A percentile compares a stretch with the other conserved stretches of the same genome.
Conservation (phyloP, 2,888 invertebrate genomes). For the Drosophila macrothrix region DNA sequence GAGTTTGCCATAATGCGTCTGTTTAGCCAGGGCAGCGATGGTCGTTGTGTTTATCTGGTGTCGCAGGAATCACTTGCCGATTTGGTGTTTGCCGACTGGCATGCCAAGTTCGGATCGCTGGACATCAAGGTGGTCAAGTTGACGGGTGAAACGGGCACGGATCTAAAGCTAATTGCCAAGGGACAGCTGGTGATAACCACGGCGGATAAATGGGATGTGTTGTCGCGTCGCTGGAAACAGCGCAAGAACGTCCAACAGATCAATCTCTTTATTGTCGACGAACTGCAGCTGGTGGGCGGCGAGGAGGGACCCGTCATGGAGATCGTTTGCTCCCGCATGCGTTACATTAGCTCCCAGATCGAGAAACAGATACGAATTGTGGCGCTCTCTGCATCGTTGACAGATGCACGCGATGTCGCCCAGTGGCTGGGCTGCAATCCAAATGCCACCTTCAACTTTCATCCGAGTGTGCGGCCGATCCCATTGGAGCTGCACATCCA, state of each 20-base stretch:
- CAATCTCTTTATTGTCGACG: slow-evolving; percentile 98
- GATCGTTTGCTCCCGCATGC: slow-evolving; percentile 95
- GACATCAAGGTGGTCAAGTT: slow-evolving; percentile 94
- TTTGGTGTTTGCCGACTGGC: slow-evolving; percentile 95
- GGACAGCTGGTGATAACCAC: slow-evolving; percentile 98
- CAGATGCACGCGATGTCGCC: slow-evolving; percentile 97
- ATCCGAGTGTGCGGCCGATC: slow-evolving; percentile 97
- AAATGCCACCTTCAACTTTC: slow-evolving; percentile 98
- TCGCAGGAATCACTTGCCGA: slow-evolving; percentile 97
- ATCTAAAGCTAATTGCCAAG: slow-evolving; percentile 95
- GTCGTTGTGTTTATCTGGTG: slow-evolving; percentile 96
- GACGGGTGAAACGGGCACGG: slow-evolving; percentile 98
- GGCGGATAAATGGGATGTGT: slow-evolving; percentile 99
- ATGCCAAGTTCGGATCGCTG: slow-evolving; percentile 92
- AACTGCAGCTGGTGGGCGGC: slow-evolving; percentile 95
- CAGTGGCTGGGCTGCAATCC: slow-evolving; percentile 98
- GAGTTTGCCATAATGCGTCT: slow-evolving; percentile 97
- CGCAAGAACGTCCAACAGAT: slow-evolving; percentile 99
- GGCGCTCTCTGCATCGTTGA: slow-evolving; percentile 95
- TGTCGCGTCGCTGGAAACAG: slow-evolving; percentile 99
- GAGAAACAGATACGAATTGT: slow-evolving; percentile 96
- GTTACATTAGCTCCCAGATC: slow-evolving; percentile 98
- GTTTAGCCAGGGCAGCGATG: slow-evolving; percentile 90
- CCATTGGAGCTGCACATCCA: slow-evolving; percentile 97
- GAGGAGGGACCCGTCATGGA: slow-evolving; percentile 97